Evolutionary conservation across 2,113 vertebrate species (phyloP).

Genomic region (Apodemus speciosus): DNA sequence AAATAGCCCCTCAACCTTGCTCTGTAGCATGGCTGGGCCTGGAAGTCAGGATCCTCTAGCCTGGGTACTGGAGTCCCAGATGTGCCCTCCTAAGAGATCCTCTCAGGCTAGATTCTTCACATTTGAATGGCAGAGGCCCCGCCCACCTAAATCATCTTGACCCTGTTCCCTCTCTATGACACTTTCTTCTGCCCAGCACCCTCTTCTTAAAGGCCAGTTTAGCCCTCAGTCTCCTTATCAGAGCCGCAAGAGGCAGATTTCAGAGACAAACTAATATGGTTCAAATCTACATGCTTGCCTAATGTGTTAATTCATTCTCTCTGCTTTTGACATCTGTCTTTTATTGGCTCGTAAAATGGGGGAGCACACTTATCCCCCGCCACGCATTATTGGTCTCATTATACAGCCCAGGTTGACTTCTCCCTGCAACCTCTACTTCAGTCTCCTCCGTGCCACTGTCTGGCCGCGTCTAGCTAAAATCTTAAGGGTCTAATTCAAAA

Average conservation of each 20-base stretch:
- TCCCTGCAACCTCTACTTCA: not conserved
- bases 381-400: not conserved
- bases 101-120: not conserved
- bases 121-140: not conserved
- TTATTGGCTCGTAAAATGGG: not conserved
- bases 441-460: no score
- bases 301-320: not conserved
- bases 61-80: not conserved
- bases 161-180: not conserved
- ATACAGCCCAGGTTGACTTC: not conserved
- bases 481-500: not conserved
- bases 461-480: not conserved
- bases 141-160: not conserved
- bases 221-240: not conserved
- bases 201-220: constrained; percentile 2
- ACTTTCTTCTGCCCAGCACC: not conserved
- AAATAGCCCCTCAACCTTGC: no score
- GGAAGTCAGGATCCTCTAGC: not conserved
- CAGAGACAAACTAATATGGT: not conserved
- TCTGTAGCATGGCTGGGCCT: not conserved
- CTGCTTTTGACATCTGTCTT: not conserved
- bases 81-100: no score
- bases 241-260: not conserved
- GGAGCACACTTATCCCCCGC: not conserved
- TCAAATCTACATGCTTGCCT: not conserved